Evolutionary conservation across 2,113 vertebrate species (phyloP).

Genomic region (Hypocryptadius cinnamomeus): DNA sequence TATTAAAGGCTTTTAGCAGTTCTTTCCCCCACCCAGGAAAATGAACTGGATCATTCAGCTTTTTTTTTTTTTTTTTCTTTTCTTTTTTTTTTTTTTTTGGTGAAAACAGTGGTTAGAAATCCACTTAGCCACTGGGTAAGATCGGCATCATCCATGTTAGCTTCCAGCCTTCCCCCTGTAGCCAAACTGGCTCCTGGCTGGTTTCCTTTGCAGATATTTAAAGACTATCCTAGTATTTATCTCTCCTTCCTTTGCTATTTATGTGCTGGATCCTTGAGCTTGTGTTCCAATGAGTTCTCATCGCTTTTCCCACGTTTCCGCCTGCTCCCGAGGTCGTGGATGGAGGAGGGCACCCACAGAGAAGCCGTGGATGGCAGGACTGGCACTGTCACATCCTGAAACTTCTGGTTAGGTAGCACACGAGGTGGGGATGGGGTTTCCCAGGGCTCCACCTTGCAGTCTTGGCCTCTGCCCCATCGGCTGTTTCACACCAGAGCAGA

Average conservation of each 20-base stretch:
- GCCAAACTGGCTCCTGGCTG: conserved; percentile 47
- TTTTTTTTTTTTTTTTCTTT: not conserved
- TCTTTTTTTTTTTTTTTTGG: not conserved
- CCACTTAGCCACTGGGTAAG: not conserved
- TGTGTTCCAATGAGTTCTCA: not conserved
- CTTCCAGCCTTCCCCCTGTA: conserved; percentile 17
- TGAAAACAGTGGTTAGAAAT: not conserved
- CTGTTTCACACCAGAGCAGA: not conserved
- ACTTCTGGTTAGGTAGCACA: not conserved
- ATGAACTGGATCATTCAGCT: not conserved
- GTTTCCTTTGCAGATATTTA: conserved; percentile 64
- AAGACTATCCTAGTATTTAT: conserved; percentile 42
- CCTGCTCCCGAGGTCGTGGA: not conserved
- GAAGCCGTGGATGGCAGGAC: not conserved
- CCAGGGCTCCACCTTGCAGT: rapidly evolving
- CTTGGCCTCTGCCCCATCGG: rapidly evolving
- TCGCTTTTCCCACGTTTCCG: not conserved
- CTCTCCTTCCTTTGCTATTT: conserved; percentile 65
- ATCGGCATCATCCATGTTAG: not conserved
- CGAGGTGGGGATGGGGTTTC: not conserved
- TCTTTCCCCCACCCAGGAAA: not conserved
- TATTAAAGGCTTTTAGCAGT: not conserved
- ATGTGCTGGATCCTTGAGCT: not conserved
- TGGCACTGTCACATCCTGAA: not conserved
- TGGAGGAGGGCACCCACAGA: not conserved